Conservation (phyloP, 1,140 invertebrate species). For the Papilio polytes region DNA sequence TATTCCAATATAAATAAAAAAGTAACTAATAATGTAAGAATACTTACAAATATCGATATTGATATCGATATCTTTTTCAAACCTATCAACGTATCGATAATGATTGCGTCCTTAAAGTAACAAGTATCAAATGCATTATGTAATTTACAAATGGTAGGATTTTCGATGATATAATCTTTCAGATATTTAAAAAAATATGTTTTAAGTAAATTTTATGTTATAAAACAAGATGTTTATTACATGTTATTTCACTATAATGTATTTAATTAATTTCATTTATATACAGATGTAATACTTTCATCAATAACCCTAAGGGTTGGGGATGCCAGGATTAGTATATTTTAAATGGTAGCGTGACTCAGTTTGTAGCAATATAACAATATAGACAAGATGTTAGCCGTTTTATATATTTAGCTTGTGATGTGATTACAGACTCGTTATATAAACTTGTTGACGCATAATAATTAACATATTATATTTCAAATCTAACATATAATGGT, state of each 20-base stretch:
- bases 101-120: neutral
- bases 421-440: conserved; percentile 61
- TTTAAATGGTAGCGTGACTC: neutral
- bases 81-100: neutral
- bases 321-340: too few relatives aligned
- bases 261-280: neutral
- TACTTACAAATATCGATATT: neutral
- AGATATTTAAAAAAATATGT: too few relatives aligned
- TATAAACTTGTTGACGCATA: conserved; percentile 80
- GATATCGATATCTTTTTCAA: neutral
- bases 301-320: neutral
- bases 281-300: neutral
- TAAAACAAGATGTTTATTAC: too few relatives aligned
- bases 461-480: conserved; percentile 68
- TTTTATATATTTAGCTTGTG: conserved; percentile 65
- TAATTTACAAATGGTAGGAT: too few relatives aligned
- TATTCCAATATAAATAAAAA: neutral
- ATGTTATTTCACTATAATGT: neutral
- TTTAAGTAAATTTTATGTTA: too few relatives aligned
- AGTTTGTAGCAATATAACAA: neutral
- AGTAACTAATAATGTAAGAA: neutral
- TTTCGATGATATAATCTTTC: too few relatives aligned
- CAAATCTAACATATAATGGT: conserved; percentile 65
- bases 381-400: conserved; percentile 51
- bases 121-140: too few relatives aligned